phyloP scores from a whole-genome alignment of 2,113 vertebrate species.

The Pelobates fuscus region DNA sequence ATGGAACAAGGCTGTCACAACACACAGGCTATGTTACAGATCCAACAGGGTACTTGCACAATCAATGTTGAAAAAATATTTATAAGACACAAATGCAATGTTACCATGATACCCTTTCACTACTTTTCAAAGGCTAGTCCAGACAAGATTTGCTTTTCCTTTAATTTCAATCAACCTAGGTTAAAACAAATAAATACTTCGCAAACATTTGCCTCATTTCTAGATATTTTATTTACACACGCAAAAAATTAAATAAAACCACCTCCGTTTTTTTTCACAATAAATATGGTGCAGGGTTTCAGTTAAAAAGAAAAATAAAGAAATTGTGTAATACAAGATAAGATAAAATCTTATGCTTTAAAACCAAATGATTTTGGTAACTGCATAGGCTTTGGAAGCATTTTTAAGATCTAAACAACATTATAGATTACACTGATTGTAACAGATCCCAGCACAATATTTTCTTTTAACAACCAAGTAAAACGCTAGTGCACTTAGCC shows the following conservation, averaged over 20 bases:
- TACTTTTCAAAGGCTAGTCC: constrained; percentile 44
- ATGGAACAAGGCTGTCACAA: constrained; percentile 50
- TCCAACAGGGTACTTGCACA: not conserved
- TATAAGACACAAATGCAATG: not conserved
- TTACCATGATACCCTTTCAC: not conserved
- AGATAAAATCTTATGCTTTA: too few species aligned
- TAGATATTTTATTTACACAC: not conserved
- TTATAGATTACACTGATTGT: too few species aligned
- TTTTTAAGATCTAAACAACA: too few species aligned
- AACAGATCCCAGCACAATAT: too few species aligned
- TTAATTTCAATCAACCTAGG: not conserved
- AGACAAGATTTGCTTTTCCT: constrained; percentile 53
- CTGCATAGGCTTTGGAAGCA: too few species aligned
- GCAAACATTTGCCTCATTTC: not conserved
- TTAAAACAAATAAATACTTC: not conserved
- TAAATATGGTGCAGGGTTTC: too few species aligned
- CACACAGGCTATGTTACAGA: constrained; percentile 38
- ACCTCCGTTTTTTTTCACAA: not conserved
- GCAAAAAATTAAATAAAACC: not conserved
- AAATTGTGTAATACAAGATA: too few species aligned
- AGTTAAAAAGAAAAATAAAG: too few species aligned
- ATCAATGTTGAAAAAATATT: constrained; percentile 1
- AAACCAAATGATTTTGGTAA: too few species aligned
- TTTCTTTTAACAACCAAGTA: too few species aligned
- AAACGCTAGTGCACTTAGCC: too few species aligned